Conservation (phyloP, 1,140 invertebrate species). For the Listronotus oregonensis region DNA sequence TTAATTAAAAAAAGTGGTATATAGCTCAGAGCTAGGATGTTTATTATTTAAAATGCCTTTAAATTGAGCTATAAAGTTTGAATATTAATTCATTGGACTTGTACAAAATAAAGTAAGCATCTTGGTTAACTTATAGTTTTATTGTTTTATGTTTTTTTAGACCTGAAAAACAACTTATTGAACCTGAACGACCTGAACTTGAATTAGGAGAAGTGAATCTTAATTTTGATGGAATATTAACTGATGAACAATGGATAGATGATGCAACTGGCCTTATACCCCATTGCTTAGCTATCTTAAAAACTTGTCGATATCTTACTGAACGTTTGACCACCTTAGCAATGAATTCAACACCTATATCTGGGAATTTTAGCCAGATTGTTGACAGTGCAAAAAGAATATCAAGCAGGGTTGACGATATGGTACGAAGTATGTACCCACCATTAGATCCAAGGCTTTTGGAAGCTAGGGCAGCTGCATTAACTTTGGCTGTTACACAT, state of each 20-base stretch:
- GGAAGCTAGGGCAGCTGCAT: slow-evolving; percentile 71
- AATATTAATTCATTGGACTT: too few species aligned
- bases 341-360: slow-evolving; percentile 60
- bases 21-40: too few species aligned
- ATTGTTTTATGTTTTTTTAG: slow-evolving; percentile 42
- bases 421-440: slow-evolving; percentile 74
- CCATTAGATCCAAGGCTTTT: slow-evolving; percentile 72
- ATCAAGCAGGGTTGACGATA: slow-evolving; percentile 73
- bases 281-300: slow-evolving; percentile 75
- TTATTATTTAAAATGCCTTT: too few species aligned
- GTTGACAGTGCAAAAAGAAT: slow-evolving; percentile 71
- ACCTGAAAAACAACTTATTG: slow-evolving; percentile 51
- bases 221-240: slow-evolving; percentile 62
- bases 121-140: too few species aligned
- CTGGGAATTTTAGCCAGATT: slow-evolving; percentile 63
- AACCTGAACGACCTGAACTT: slow-evolving; percentile 53
- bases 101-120: too few species aligned
- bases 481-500: slow-evolving; percentile 73
- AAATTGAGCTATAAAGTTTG: too few species aligned
- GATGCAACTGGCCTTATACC: slow-evolving; percentile 74
- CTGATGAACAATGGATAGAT: slow-evolving; percentile 68
- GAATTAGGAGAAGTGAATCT: slow-evolving; percentile 62
- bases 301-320: slow-evolving; percentile 73
- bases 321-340: slow-evolving; percentile 73
- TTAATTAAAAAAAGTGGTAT: too few species aligned